Evolutionary conservation across 2,113 vertebrate genomes (phyloP).

Genomic region (Tetraodon nigroviridis): DNA sequence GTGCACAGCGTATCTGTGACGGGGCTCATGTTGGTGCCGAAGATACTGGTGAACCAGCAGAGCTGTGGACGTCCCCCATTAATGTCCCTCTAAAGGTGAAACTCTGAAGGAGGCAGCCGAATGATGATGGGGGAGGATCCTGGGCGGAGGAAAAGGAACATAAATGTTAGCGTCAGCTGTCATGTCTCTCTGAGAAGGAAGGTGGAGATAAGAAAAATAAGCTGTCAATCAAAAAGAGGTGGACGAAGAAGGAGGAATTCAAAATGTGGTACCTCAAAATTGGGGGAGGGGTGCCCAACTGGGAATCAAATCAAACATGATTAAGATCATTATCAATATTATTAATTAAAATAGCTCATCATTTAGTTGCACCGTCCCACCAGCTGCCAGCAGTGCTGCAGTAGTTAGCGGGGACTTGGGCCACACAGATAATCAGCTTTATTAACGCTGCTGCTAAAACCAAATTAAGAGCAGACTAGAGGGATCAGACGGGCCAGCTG

Average conservation of each 20-base stretch:
- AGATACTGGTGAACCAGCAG: too few species aligned
- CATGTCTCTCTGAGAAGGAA: background rate
- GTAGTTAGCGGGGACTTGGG: conserved; percentile 83
- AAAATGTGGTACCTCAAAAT: too few species aligned
- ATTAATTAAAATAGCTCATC: conserved; percentile 10
- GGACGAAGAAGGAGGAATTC: conserved; percentile 1
- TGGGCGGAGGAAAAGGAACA: too few species aligned
- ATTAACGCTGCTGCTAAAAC: conserved; percentile 88
- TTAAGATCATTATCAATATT: background rate
- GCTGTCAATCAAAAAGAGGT: background rate
- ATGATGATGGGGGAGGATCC: background rate
- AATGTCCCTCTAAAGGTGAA: too few species aligned
- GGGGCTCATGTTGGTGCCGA: too few species aligned
- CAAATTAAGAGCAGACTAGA: conserved; percentile 88
- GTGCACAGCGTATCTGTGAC: too few species aligned
- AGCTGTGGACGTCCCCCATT: too few species aligned
- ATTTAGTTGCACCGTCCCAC: conserved; percentile 43
- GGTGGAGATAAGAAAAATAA: background rate
- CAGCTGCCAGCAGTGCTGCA: conserved; percentile 79
- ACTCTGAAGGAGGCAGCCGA: too few species aligned
- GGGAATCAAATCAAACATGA: background rate
- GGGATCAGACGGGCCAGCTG: conserved; percentile 94
- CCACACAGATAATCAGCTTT: conserved; percentile 93
- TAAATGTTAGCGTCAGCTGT: too few species aligned
- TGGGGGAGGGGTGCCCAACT: too few species aligned